These are phyloP conservation scores for Plutomurus gul DNA, from an alignment of 1,140 invertebrate species.

Conservation along the genomic window DNA sequence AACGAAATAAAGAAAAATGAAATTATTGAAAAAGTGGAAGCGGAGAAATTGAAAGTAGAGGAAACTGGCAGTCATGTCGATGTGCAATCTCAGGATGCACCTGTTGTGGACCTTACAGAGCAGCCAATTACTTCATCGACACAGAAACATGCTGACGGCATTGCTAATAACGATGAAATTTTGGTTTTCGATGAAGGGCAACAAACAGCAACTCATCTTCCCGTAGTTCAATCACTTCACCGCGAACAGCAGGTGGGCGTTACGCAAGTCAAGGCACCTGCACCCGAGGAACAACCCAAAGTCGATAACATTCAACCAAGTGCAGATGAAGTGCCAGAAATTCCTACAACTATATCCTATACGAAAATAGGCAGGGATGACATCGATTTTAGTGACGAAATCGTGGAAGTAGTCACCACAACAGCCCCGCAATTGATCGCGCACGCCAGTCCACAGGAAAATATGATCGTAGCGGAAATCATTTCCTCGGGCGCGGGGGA, in stretches of 20 bases:
- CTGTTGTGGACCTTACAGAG: background rate
- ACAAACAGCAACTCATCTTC: background rate
- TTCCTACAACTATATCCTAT: slow-evolving; percentile 34
- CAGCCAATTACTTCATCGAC: background rate
- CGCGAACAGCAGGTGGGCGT: background rate
- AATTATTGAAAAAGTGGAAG: background rate
- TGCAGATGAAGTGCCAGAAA: slow-evolving; percentile 49
- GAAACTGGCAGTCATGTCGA: background rate
- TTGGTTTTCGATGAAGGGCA: background rate
- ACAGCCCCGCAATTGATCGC: background rate
- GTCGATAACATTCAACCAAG: too few relatives aligned
- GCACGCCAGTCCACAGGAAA: too few relatives aligned
- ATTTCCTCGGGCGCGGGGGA: too few relatives aligned
- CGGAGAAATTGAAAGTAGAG: background rate
- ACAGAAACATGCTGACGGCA: background rate
- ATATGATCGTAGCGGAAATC: too few relatives aligned
- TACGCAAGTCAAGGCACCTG: background rate
- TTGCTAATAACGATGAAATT: background rate
- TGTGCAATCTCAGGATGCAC: background rate
- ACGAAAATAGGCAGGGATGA: background rate
- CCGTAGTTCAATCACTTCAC: background rate
- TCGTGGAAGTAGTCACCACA: background rate
- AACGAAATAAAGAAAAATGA: background rate
- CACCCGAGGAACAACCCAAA: background rate
- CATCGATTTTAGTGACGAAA: slow-evolving; percentile 4